Base-by-base conservation (phyloP, 2,888 invertebrate species). In the Pachliopta kotzebuea region DNA sequence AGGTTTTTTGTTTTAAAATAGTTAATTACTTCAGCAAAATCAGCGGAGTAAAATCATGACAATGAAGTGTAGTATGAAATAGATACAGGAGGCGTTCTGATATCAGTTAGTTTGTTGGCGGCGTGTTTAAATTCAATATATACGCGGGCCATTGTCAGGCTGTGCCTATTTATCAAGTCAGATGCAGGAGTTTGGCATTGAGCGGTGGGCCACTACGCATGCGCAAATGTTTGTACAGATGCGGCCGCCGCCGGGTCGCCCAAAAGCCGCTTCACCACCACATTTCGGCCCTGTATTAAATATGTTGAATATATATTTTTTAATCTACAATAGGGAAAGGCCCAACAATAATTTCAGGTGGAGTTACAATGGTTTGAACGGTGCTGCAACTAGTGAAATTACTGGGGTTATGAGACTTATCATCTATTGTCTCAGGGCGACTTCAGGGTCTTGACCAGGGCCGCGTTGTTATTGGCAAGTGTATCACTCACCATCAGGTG, bases 151-250 rank as follows among this genome's bases (percentile, higher is more conserved):
- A 63, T 70, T 68, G 68, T 69, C 67, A 65, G 57, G 62, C 57
- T 66, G 60, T 66, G 66, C 66, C 68, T 63, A 69, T 69, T 71
- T 70, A 67, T 74, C 73, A 79, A 77, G 73, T 75, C 75, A 77
- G 72, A 78, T 86, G 85, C 85, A 86, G 72, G 71, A 80, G 75
- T 78, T 79, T 85, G 85, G 81, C 85, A 86, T 86, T 86, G 84
- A 84, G 76, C 79, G 72, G 71, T 67, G 68, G 68, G 67, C 73
- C 66, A 70, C 67, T 80, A 83, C 86, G 84, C 85, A 85, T 84
- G 85, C 82, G 84, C 79, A 70, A 80, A 79, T 80, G 77, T 86
- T 86, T 84, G 75, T 73, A 73, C 86, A 86, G 83, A 78, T 63
- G 70, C 67, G 66, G 63, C 63, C 59, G 65, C 60, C 60, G 68